phyloP scores from a whole-genome alignment of 2,113 vertebrate genomes.

The Bucco capensis region DNA sequence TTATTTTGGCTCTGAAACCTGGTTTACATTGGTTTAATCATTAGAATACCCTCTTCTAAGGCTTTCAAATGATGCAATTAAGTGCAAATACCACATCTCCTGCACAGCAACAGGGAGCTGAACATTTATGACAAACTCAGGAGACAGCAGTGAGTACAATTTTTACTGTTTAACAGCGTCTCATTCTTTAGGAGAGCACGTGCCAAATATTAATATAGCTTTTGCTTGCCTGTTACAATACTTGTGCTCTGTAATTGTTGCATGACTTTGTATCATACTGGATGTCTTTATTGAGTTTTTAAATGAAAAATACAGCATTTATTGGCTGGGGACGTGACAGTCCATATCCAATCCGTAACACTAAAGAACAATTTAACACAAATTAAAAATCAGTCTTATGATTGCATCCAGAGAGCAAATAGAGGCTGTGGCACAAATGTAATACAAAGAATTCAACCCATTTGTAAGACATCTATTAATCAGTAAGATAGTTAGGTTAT shows the following conservation, averaged over 20 bases:
- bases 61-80: constrained; percentile 59
- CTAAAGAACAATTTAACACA: neutral
- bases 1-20: constrained; percentile 59
- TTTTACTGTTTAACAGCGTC: neutral
- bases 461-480: neutral
- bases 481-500: neutral
- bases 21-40: constrained; percentile 62
- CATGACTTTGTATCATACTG: neutral
- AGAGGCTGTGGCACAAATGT: neutral
- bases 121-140: neutral
- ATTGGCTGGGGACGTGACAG: neutral
- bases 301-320: neutral
- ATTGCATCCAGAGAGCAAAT: neutral
- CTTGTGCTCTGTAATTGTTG: neutral
- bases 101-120: constrained; percentile 1
- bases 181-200: neutral
- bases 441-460: neutral
- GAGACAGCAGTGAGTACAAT: neutral
- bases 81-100: constrained; percentile 38
- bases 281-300: neutral
- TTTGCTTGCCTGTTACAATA: neutral
- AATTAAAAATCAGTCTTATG: neutral
- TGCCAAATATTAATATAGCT: neutral
- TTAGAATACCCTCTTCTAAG: constrained; percentile 50
- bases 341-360: neutral